These are phyloP conservation scores for Echinarachnius parma DNA, from an alignment of 53 echinoderm and acorn worm genomes.

Conservation along the genomic window DNA sequence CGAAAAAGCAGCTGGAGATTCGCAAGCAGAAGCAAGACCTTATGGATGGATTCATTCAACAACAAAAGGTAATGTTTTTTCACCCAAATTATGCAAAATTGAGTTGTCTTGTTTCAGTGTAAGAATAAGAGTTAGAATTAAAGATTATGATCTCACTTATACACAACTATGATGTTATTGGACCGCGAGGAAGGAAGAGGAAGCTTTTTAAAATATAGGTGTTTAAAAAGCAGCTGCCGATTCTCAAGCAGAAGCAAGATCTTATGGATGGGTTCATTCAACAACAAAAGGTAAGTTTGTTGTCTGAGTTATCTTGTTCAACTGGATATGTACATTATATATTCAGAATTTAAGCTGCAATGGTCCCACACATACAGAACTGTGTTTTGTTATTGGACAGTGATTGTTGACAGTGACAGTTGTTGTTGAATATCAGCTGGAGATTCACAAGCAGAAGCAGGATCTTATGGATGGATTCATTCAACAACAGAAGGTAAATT, in stretches of 20 bases:
- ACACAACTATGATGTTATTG: too few species aligned
- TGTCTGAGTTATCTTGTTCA: too few species aligned
- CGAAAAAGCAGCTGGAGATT: slow-evolving; percentile 72
- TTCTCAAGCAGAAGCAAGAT: slow-evolving; percentile 89
- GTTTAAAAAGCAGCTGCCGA: slow-evolving; percentile 68
- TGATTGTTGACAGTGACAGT: slow-evolving; percentile 75
- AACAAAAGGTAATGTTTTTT: slow-evolving; percentile 97
- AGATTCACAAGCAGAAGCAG: slow-evolving; percentile 90
- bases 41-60: slow-evolving; percentile 68
- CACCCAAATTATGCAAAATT: too few species aligned
- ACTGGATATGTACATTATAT: too few species aligned
- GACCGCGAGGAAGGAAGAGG: slow-evolving; percentile 73
- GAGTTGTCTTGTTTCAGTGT: too few species aligned
- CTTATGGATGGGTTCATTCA: slow-evolving; percentile 73
- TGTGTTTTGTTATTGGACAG: too few species aligned
- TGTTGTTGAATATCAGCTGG: slow-evolving; percentile 66
- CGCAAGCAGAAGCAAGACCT: slow-evolving; percentile 91
- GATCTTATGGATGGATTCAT: slow-evolving; percentile 71
- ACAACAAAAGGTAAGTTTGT: slow-evolving; percentile 95
- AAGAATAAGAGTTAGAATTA: too few species aligned
- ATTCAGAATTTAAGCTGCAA: too few species aligned
- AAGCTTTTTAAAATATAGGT: slow-evolving; percentile 66
- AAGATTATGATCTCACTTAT: too few species aligned
- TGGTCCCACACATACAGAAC: too few species aligned
- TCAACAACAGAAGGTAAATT: too few species aligned